phyloP scores from a whole-genome alignment of 2,113 vertebrate species.

The Leucoraja erinaceus region DNA sequence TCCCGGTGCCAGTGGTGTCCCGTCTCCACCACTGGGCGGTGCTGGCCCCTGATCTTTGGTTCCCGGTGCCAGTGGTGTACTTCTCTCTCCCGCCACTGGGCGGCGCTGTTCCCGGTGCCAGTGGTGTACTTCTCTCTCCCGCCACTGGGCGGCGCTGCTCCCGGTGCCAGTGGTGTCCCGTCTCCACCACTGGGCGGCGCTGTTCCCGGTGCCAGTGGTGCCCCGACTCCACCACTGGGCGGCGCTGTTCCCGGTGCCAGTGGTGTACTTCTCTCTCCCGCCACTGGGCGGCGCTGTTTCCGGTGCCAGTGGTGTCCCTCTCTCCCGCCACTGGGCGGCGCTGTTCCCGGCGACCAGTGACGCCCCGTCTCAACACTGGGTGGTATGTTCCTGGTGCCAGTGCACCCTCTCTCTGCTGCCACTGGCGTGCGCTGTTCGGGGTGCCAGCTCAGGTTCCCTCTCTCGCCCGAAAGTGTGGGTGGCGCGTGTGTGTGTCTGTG shows the following conservation, averaged over 20 bases:
- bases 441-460: too few species aligned
- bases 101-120: too few species aligned
- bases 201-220: not conserved
- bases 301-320: too few species aligned
- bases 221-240: not conserved
- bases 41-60: too few species aligned
- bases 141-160: not conserved
- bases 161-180: not conserved
- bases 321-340: not conserved
- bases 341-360: not conserved
- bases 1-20: too few species aligned
- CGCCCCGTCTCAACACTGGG: too few species aligned
- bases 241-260: not conserved
- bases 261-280: not conserved
- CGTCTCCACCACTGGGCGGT: not conserved
- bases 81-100: too few species aligned
- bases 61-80: too few species aligned
- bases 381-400: not conserved
- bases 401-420: too few species aligned
- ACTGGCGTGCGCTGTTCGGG: not conserved
- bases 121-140: too few species aligned
- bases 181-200: not conserved
- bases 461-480: too few species aligned
- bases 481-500: too few species aligned
- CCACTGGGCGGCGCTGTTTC: not conserved